Percentiles rank a stretch among this genome's conserved stretches.
These are phyloP conservation scores for Plemyria rubiginata DNA, from an alignment of 2,888 invertebrate genomes.

Conservation along the genomic window DNA sequence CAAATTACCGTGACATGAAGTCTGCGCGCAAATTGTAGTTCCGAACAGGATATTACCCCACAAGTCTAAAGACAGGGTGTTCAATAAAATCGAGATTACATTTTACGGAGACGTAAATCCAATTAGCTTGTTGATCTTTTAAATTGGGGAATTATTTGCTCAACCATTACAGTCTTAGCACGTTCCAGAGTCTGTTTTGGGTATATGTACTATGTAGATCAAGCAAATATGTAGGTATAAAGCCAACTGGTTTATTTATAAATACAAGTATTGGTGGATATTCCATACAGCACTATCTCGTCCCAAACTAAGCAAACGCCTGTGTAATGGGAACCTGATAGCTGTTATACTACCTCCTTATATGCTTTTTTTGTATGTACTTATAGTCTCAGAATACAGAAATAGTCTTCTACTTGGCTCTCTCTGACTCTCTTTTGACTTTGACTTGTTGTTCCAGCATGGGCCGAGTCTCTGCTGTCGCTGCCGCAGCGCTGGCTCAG, in stretches of 20 bases:
- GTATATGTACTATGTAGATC: no score
- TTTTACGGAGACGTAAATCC: slow-evolving; percentile 22
- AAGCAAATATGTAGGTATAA: no score
- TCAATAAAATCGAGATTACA: slow-evolving; percentile 37
- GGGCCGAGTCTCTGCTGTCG: slow-evolving; percentile 89
- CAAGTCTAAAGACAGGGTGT: slow-evolving; percentile 22
- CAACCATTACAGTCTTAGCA: neutral
- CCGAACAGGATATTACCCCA: slow-evolving; percentile 56
- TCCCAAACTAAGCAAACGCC: no score
- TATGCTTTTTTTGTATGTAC: no score
- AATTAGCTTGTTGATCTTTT: slow-evolving; percentile 22
- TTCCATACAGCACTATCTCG: no score
- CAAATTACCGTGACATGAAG: slow-evolving; percentile 15
- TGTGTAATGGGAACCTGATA: no score
- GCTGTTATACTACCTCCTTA: no score
- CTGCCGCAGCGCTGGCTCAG: slow-evolving; percentile 90
- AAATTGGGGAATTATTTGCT: slow-evolving; percentile 3
- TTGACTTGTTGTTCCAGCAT: slow-evolving; percentile 87
- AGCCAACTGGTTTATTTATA: no score
- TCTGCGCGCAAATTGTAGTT: slow-evolving; percentile 29
- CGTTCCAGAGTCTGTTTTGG: neutral
- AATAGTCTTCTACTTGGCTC: no score
- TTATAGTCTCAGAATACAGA: no score
- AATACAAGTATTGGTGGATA: no score
- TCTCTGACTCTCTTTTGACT: no score